A percentile compares a stretch with the other conserved stretches of the same genome.
Conservation (phyloP, 2,113 vertebrate species). For the Mungos mungo region DNA sequence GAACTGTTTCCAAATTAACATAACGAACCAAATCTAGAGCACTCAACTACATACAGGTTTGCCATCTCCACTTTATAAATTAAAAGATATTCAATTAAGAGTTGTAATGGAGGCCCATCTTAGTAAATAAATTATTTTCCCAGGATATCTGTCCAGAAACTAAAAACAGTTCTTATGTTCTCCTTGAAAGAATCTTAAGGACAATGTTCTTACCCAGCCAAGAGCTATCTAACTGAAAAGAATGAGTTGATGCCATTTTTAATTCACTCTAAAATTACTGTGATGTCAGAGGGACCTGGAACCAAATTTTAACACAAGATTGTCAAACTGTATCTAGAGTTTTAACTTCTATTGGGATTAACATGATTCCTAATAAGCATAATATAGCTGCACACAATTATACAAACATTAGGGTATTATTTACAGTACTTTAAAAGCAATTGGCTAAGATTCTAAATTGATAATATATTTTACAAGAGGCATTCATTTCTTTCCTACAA, state of each 20-base stretch:
- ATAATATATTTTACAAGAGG: not conserved
- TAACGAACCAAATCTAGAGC: not conserved
- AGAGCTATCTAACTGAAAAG: not conserved
- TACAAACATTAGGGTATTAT: not conserved
- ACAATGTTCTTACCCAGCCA: not conserved
- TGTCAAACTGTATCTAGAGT: not conserved
- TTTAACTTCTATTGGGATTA: conserved; percentile 13
- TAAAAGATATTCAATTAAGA: not conserved
- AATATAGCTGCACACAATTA: not conserved
- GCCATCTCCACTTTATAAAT: conserved; percentile 3
- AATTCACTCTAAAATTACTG: conserved; percentile 49
- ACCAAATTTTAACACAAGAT: conserved; percentile 31
- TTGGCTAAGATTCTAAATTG: conserved; percentile 10
- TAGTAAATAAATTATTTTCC: conserved; percentile 24
- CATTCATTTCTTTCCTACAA: not conserved
- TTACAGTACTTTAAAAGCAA: conserved; percentile 15
- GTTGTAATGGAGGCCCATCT: conserved; percentile 2
- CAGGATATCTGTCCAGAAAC: conserved; percentile 35
- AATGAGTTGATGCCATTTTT: conserved; percentile 13
- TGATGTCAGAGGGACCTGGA: not conserved
- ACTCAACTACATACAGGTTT: conserved; percentile 18
- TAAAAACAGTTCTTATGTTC: not conserved
- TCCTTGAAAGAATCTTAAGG: conserved; percentile 19
- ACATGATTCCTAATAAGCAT: not conserved
- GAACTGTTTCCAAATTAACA: conserved; percentile 29